A percentile compares a stretch with the other conserved stretches of the same genome.
Conservation (phyloP, 2,888 invertebrate species). For the Drosophila mettleri region DNA sequence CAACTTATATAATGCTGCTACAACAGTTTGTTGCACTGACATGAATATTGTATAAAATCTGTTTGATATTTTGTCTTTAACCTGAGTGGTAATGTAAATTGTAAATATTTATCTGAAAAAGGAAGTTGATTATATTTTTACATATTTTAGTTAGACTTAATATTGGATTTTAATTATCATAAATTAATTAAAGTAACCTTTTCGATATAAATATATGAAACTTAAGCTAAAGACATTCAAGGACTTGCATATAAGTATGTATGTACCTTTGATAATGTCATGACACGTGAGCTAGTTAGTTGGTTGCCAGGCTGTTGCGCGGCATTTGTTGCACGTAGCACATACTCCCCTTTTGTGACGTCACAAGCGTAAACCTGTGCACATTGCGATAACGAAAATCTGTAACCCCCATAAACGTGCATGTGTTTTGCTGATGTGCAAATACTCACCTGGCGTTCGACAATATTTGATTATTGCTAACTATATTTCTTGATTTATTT, state of each 20-base stretch:
- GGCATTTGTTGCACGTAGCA: constrained; percentile 34
- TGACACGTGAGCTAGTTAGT: constrained; percentile 41
- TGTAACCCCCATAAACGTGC: constrained; percentile 1
- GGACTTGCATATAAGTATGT: neutral
- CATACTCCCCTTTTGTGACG: constrained; percentile 51
- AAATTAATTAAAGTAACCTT: no score
- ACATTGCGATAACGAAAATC: constrained; percentile 42
- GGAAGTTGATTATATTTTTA: no score
- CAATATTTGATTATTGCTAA: neutral
- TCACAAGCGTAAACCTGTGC: constrained; percentile 76
- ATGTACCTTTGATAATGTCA: constrained; percentile 9
- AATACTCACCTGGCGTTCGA: constrained; percentile 11
- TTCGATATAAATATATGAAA: neutral
- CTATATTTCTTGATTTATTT: neutral
- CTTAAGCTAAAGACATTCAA: neutral
- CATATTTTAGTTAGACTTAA: no score
- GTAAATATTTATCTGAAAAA: no score
- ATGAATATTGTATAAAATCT: neutral
- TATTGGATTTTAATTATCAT: no score
- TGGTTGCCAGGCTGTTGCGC: constrained; percentile 13
- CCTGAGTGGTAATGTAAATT: no score
- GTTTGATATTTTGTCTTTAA: neutral
- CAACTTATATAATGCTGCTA: constrained; percentile 1
- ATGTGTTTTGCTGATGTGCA: neutral
- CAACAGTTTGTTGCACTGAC: neutral